Evolutionary conservation across 2,113 vertebrate species (phyloP).

Genomic region (Condylura cristata): DNA sequence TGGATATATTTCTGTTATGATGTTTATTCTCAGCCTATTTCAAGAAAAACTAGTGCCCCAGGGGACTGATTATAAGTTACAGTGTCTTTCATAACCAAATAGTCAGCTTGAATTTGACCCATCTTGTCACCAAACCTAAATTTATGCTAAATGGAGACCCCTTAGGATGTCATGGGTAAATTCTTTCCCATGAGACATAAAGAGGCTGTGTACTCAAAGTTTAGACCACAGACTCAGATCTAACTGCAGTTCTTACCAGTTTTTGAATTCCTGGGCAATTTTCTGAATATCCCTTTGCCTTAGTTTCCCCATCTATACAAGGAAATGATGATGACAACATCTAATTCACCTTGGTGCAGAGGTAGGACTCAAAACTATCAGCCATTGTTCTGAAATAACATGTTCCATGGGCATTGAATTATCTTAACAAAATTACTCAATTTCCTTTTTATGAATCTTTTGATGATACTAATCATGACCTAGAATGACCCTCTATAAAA

Average conservation of each 20-base stretch:
- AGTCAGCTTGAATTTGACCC: conserved; percentile 6
- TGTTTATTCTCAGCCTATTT: not conserved
- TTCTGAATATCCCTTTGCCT: not conserved
- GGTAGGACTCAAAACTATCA: not conserved
- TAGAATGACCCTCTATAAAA: not conserved
- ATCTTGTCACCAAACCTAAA: not conserved
- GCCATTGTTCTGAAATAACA: not conserved
- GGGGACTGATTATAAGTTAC: not conserved
- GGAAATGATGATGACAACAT: not conserved
- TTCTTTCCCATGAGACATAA: not conserved
- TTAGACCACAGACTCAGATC: not conserved
- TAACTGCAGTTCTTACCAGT: not conserved
- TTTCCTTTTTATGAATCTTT: not conserved
- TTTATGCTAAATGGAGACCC: not conserved
- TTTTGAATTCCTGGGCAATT: not conserved
- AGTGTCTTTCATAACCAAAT: conserved; percentile 10
- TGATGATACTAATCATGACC: not conserved
- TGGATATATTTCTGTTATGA: not conserved
- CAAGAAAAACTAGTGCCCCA: not conserved
- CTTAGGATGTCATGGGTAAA: not conserved
- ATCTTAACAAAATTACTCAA: not conserved
- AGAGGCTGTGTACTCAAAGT: not conserved
- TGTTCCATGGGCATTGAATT: not conserved
- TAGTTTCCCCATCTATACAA: not conserved
- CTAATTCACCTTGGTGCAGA: not conserved